Conservation (phyloP, 2,888 invertebrate genomes). For the Bombylius discolor region DNA sequence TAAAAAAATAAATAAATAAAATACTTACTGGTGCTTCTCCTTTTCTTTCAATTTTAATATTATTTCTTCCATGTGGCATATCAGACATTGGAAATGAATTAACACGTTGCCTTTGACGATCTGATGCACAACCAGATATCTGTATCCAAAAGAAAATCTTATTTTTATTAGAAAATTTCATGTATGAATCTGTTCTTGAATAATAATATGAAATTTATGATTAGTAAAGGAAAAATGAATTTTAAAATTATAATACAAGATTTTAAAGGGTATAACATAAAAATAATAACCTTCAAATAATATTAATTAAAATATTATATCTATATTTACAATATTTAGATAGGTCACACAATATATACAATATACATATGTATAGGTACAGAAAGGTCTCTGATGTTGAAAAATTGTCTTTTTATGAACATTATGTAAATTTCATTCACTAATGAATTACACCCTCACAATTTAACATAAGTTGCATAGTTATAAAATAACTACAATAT, state of each 20-base stretch:
- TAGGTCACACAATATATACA: too few relatives aligned
- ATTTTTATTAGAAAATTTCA: slow-evolving; percentile 18
- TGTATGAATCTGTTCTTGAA: slow-evolving; percentile 19
- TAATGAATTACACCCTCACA: too few relatives aligned
- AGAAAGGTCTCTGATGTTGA: too few relatives aligned
- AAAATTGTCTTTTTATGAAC: too few relatives aligned
- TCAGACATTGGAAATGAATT: slow-evolving; percentile 81
- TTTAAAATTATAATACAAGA: slow-evolving; percentile 11
- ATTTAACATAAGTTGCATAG: too few relatives aligned
- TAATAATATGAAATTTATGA: neutral
- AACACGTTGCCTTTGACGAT: slow-evolving; percentile 57
- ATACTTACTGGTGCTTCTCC: slow-evolving; percentile 63
- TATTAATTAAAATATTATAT: too few relatives aligned
- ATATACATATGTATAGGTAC: too few relatives aligned
- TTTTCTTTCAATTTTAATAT: slow-evolving; percentile 54
- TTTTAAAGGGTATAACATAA: neutral
- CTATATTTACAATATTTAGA: too few relatives aligned
- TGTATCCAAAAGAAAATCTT: slow-evolving; percentile 40
- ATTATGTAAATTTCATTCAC: too few relatives aligned
- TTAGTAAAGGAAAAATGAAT: slow-evolving; percentile 12
- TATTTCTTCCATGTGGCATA: slow-evolving; percentile 46
- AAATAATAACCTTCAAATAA: too few relatives aligned
- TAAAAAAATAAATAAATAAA: neutral
- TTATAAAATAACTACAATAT: too few relatives aligned
- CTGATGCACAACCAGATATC: slow-evolving; percentile 65